Evolutionary conservation across 2,113 vertebrate species (phyloP).

Genomic region (Brachyhypopomus occidentalis): DNA sequence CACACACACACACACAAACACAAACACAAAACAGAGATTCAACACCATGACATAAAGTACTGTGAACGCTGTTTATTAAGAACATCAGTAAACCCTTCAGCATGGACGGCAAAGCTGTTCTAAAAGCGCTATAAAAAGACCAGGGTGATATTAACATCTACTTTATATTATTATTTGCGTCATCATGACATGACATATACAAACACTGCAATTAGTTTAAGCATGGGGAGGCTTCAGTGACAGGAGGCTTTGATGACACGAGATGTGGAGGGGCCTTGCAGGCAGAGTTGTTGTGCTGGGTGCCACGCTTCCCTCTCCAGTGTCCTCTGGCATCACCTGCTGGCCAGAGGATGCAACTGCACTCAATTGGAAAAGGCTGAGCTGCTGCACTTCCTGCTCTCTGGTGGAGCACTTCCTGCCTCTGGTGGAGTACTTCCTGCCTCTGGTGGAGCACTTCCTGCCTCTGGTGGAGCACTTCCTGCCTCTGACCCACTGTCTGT

Average conservation of each 20-base stretch:
- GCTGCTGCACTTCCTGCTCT: slow-evolving; percentile 14
- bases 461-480: no score
- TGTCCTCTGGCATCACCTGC: slow-evolving; percentile 53
- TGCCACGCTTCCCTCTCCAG: neutral
- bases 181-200: neutral
- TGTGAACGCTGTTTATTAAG: no score
- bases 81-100: no score
- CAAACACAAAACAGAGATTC: neutral
- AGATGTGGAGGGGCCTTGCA: neutral
- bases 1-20: neutral
- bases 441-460: slow-evolving; percentile 13
- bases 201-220: neutral
- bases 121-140: no score
- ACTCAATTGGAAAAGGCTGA: neutral
- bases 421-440: slow-evolving; percentile 31
- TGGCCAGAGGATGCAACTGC: slow-evolving; percentile 42
- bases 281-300: neutral
- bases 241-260: neutral
- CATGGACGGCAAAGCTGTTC: no score
- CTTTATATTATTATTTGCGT: neutral
- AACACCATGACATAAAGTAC: no score
- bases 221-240: neutral
- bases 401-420: slow-evolving; percentile 17
- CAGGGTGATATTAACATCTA: no score
- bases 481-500: slow-evolving; percentile 7